These are phyloP conservation scores for Cheumatopsyche charites DNA, from an alignment of 1,140 invertebrate genomes.

Conservation along the genomic window DNA sequence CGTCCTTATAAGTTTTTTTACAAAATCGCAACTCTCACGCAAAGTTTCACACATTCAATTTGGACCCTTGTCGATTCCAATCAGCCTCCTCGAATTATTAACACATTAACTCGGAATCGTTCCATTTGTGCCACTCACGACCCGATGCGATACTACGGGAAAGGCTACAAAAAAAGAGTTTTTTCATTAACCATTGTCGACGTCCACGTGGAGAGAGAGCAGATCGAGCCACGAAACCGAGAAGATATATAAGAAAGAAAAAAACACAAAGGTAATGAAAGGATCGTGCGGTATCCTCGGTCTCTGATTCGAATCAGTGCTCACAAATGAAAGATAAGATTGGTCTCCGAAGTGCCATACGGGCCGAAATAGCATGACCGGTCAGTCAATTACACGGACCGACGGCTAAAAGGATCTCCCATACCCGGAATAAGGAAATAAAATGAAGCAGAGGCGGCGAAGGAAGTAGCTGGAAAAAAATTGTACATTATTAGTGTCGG, in stretches of 20 bases:
- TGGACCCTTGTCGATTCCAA: too few relatives aligned
- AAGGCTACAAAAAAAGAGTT: not conserved
- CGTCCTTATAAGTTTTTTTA: too few relatives aligned
- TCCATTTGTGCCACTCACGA: too few relatives aligned
- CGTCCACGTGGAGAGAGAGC: too few relatives aligned
- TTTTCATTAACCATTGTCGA: conserved; percentile 25
- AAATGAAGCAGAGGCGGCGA: conserved; percentile 13
- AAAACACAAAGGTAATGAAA: conserved; percentile 26
- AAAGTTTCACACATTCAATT: too few relatives aligned
- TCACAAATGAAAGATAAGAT: conserved; percentile 39
- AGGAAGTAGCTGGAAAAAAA: not conserved
- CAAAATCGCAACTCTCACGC: too few relatives aligned
- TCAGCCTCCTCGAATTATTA: too few relatives aligned
- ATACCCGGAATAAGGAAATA: not conserved
- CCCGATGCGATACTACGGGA: too few relatives aligned
- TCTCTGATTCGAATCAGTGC: conserved; percentile 31
- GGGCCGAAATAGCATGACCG: conserved; percentile 37
- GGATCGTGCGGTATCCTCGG: conserved; percentile 16
- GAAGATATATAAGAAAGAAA: conserved; percentile 6
- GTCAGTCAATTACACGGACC: conserved; percentile 42
- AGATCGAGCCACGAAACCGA: not conserved
- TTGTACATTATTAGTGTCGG: not conserved
- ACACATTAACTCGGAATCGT: too few relatives aligned
- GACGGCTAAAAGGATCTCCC: conserved; percentile 29
- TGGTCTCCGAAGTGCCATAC: conserved; percentile 36